Percentiles rank a stretch among this genome's conserved stretches.
Evolutionary conservation across 2,888 invertebrate species (phyloP).

Genomic region (Synergus umbraculus): DNA sequence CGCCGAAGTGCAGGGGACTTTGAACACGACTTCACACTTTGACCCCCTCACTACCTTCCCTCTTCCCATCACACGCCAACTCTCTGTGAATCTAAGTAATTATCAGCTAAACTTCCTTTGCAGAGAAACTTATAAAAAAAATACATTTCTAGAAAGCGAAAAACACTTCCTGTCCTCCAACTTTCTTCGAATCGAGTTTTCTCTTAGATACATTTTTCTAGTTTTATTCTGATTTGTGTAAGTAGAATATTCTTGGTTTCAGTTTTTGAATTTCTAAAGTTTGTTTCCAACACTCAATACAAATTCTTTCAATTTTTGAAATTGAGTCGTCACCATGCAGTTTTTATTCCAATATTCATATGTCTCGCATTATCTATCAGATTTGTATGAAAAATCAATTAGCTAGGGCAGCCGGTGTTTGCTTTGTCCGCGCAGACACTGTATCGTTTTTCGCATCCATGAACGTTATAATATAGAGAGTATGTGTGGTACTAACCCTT

Average conservation of each 20-base stretch:
- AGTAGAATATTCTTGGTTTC: no score
- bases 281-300: no score
- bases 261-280: no score
- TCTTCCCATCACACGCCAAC: slow-evolving; percentile 56
- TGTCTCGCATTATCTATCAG: slow-evolving; percentile 35
- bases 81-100: slow-evolving; percentile 74
- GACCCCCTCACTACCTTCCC: slow-evolving; percentile 64
- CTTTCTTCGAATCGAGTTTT: not conserved
- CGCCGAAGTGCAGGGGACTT: slow-evolving; percentile 71
- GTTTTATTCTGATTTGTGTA: not conserved
- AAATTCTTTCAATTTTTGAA: not conserved
- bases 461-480: not conserved
- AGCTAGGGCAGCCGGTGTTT: slow-evolving; percentile 58
- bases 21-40: slow-evolving; percentile 77
- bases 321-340: not conserved
- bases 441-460: not conserved
- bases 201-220: not conserved
- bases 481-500: not conserved
- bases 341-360: not conserved
- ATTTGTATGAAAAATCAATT: slow-evolving; percentile 65
- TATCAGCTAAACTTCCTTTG: slow-evolving; percentile 73
- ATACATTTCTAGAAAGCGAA: not conserved
- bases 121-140: slow-evolving; percentile 49
- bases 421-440: slow-evolving; percentile 12
- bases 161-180: not conserved